Percentiles rank a stretch among this genome's conserved stretches.
Evolutionary conservation across 2,797 vertebrate genomes (phyloP).

Genomic region (Alfaro cultratus): DNA sequence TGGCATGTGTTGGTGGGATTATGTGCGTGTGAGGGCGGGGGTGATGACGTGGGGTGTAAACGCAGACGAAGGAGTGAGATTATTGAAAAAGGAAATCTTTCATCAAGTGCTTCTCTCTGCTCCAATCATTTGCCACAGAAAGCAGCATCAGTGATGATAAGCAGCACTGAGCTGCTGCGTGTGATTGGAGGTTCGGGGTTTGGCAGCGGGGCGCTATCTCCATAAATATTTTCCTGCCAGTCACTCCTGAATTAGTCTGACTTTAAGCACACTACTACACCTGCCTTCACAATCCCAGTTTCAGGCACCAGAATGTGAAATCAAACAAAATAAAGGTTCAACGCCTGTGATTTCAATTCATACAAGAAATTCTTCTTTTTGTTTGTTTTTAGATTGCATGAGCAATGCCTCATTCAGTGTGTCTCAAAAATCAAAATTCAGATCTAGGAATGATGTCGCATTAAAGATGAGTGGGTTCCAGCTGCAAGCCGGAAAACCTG

Average conservation of each 20-base stretch:
- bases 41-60: conserved; percentile 42
- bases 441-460: neutral
- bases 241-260: conserved; percentile 11
- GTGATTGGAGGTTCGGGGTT: conserved; percentile 19
- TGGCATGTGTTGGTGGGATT: conserved; percentile 55
- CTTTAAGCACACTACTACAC: neutral
- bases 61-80: conserved; percentile 29
- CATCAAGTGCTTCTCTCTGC: conserved; percentile 7
- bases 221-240: conserved; percentile 18
- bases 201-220: conserved; percentile 24
- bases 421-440: neutral
- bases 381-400: neutral
- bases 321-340: neutral
- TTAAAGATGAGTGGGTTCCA: neutral
- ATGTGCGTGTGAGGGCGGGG: conserved; percentile 11
- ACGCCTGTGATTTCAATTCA: neutral
- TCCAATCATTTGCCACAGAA: conserved; percentile 12
- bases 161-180: conserved; percentile 3
- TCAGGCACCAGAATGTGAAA: neutral
- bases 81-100: conserved; percentile 11
- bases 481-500: neutral
- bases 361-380: neutral
- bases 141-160: conserved; percentile 10
- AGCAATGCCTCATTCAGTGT: neutral
- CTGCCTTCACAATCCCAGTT: neutral